Base-by-base conservation (phyloP, 2,113 vertebrate genomes). In the Micronisus gabar region DNA sequence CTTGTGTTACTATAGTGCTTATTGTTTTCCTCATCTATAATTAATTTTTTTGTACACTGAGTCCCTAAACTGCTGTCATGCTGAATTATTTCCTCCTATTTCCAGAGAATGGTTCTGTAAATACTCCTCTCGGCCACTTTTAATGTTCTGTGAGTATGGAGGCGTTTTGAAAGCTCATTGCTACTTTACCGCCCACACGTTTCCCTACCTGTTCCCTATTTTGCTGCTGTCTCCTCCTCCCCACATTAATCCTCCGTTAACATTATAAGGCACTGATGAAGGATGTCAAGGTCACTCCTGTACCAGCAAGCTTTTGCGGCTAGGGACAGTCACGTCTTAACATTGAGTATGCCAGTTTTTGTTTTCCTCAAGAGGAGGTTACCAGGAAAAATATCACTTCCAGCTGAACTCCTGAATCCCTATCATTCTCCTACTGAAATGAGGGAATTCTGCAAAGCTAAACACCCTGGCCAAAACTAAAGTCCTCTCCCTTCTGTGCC, bases 261-360 rank as follows among this genome's bases (percentile, higher is more conserved):
- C 53, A 80, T 87, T 16, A 1, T 41, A 43, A 82, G 70, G 66
- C 17, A 61, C 16, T 70, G 76, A 65, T 76, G 71, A 91, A 81
- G 22, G 36, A 87, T 96, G 95, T 78, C 91, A 91, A 97, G 93
- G 96, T 95, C 86, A 73, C 45, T 95, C 50, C n/a, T 83, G 25
- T 79, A 70, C 76, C 66, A 93, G 70, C 32, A 92, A 89, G 81
- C 7, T 88, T 94, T 88, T 92, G 43, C 43, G 86, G 59, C 41
- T 86, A 63, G 48, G 80, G 68, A 34, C 36, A 85, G 53, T 76
- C 45, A 29, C 9, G 15, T 88, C 56, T 80, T 61, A 75, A 66
- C 2, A 7, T 17, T 50, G 34, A 72, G 10, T 40, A 48, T 55
- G 43, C 32, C 66, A 70, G 36, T 61, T 90, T 78, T 47, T 11